Conservation (phyloP, 2,888 invertebrate species). For the Allolobophora icterica region DNA sequence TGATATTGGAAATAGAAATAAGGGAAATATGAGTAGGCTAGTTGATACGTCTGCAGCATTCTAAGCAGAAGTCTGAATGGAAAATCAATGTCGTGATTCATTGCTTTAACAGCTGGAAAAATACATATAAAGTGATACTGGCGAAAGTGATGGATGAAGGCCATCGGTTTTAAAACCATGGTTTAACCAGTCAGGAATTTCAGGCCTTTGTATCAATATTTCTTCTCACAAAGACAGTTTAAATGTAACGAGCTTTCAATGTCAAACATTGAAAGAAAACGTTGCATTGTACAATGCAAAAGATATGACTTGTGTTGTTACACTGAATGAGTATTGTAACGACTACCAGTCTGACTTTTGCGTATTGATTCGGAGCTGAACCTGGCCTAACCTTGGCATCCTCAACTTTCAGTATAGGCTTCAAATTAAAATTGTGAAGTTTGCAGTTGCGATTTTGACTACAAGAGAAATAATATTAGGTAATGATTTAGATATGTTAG, state of each 20-base stretch:
- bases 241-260: not conserved
- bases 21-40: not conserved
- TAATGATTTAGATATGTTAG: too few relatives aligned
- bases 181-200: not conserved
- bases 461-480: too few relatives aligned
- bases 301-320: not conserved
- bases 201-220: not conserved
- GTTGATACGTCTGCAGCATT: not conserved
- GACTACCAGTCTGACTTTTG: not conserved
- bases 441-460: too few relatives aligned
- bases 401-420: not conserved
- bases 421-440: not conserved
- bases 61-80: not conserved
- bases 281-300: not conserved
- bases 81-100: not conserved
- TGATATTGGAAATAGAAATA: not conserved
- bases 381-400: not conserved
- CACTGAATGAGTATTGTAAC: not conserved
- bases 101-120: not conserved
- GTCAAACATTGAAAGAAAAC: not conserved
- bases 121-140: not conserved
- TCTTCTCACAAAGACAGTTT: not conserved
- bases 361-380: not conserved
- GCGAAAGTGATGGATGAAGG: not conserved
- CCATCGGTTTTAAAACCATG: not conserved